phyloP scores from a whole-genome alignment of 2,888 invertebrate genomes.

The Sabatieria punctata region DNA sequence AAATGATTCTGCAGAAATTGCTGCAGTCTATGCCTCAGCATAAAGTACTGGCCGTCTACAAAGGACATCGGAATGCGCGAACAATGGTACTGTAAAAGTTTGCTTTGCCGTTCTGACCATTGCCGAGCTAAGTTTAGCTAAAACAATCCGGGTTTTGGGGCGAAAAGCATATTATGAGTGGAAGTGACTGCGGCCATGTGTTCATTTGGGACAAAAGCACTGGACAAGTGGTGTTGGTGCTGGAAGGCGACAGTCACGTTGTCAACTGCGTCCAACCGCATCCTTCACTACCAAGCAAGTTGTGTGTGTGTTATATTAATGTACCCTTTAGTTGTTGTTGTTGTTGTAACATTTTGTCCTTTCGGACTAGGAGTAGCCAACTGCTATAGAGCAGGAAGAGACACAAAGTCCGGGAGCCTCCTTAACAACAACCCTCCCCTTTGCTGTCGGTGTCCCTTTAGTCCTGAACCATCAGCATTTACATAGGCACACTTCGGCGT shows the following conservation, averaged over 20 bases:
- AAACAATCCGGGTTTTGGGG: constrained; percentile 75
- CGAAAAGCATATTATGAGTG: constrained; percentile 58
- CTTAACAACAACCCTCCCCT: no score
- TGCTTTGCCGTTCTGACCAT: no score
- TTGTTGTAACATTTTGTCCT: no score
- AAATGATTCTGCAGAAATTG: no score
- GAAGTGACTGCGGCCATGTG: constrained; percentile 73
- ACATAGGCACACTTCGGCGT: no score
- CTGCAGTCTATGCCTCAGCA: constrained; percentile 19
- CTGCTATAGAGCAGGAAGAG: no score
- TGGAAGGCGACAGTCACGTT: constrained; percentile 59
- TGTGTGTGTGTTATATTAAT: no score
- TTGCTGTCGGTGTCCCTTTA: no score
- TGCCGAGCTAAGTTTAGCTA: constrained; percentile 44
- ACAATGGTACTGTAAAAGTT: constrained; percentile 32
- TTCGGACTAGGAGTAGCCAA: no score
- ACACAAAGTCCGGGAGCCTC: no score
- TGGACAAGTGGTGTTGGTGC: constrained; percentile 48
- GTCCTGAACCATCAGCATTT: no score
- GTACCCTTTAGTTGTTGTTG: no score
- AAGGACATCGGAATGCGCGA: constrained; percentile 58
- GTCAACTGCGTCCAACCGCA: constrained; percentile 72
- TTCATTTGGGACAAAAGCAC: constrained; percentile 60
- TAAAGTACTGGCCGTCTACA: constrained; percentile 48
- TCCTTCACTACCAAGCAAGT: constrained; percentile 41